These are phyloP conservation scores for Sprattus sprattus DNA, from an alignment of 2,113 vertebrate genomes.

Conservation along the genomic window DNA sequence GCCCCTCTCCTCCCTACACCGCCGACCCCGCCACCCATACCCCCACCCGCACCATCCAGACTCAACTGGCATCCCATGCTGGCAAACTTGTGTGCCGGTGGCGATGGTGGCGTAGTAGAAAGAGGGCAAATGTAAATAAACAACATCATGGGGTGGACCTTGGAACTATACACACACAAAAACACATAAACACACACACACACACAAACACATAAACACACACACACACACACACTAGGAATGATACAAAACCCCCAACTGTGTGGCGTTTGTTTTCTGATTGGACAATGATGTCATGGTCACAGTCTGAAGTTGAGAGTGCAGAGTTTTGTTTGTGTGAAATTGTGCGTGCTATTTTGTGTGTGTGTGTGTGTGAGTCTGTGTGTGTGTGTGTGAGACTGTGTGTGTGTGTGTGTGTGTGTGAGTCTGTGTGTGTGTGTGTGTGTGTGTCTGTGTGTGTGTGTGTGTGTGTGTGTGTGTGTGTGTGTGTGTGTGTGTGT, in stretches of 20 bases:
- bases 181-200: too few relatives aligned
- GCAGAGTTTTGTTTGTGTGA: neutral
- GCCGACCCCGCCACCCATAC: neutral
- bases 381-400: neutral
- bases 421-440: neutral
- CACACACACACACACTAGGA: neutral
- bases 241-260: neutral
- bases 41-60: neutral
- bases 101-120: too few relatives aligned
- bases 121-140: neutral
- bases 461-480: neutral
- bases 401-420: neutral
- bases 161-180: neutral
- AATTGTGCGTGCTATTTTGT: neutral
- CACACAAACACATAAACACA: neutral
- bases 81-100: too few relatives aligned
- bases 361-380: neutral
- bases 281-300: neutral
- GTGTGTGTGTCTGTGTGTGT: constrained; percentile 6
- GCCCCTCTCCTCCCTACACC: neutral
- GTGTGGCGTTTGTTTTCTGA: neutral
- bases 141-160: neutral
- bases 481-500: neutral
- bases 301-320: neutral
- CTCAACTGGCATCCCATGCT: neutral